Evolutionary conservation across 2,888 invertebrate genomes (phyloP).

Genomic region (Ypsolopha scabrella): DNA sequence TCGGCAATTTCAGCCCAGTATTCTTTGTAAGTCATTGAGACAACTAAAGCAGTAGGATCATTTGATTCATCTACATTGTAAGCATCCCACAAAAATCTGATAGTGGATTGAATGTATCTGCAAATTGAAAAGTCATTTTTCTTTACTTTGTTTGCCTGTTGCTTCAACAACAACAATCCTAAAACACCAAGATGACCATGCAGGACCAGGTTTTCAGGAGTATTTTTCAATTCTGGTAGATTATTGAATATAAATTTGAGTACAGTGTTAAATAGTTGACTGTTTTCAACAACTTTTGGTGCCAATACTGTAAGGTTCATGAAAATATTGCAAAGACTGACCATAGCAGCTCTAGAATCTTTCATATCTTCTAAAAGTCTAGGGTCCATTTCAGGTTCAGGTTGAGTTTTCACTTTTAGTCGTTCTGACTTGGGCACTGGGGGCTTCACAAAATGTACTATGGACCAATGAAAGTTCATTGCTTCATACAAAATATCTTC

Average conservation of each 20-base stretch:
- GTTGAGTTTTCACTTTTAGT: slow-evolving; percentile 79
- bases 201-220: slow-evolving; percentile 85
- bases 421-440: slow-evolving; percentile 85
- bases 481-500: slow-evolving; percentile 86
- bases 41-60: slow-evolving; percentile 84
- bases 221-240: slow-evolving; percentile 85
- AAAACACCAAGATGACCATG: slow-evolving; percentile 88
- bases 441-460: slow-evolving; percentile 87
- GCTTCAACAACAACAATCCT: slow-evolving; percentile 85
- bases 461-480: slow-evolving; percentile 86
- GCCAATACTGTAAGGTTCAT: slow-evolving; percentile 94
- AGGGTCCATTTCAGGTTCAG: slow-evolving; percentile 80
- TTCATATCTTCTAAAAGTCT: slow-evolving; percentile 84
- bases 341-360: slow-evolving; percentile 86
- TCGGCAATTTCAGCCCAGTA: slow-evolving; percentile 92
- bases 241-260: slow-evolving; percentile 89
- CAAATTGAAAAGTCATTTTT: slow-evolving; percentile 92
- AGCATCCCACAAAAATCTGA: slow-evolving; percentile 93
- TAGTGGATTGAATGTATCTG: slow-evolving; percentile 89
- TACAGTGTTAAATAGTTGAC: slow-evolving; percentile 80
- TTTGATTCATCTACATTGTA: slow-evolving; percentile 90
- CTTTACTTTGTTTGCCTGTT: slow-evolving; percentile 84
- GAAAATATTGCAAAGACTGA: slow-evolving; percentile 90
- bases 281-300: slow-evolving; percentile 84
- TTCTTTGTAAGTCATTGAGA: slow-evolving; percentile 87